phyloP scores from a whole-genome alignment of 2,113 vertebrate species.

The Leptosomus discolor region DNA sequence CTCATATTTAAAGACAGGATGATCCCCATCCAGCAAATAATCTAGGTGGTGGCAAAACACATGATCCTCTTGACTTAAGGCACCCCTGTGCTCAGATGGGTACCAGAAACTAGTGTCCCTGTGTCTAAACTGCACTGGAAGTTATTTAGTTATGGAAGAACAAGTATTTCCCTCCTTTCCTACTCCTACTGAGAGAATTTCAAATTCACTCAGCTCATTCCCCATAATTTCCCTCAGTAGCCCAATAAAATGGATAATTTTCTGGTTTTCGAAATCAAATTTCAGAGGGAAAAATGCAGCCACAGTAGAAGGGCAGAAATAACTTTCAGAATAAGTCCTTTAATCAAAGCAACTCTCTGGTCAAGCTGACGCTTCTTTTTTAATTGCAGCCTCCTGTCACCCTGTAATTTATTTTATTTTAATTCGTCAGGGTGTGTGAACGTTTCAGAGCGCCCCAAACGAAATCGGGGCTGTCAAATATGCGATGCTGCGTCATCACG shows the following conservation, averaged over 20 bases:
- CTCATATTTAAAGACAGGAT: background rate
- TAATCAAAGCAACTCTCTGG: conserved; percentile 32
- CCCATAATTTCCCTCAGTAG: conserved; percentile 26
- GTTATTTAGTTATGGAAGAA: background rate
- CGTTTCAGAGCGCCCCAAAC: conserved; percentile 48
- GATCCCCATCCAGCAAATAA: background rate
- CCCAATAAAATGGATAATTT: conserved; percentile 14
- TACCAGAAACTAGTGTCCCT: background rate
- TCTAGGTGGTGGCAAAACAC: background rate
- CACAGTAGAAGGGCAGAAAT: background rate
- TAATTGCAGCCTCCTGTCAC: conserved; percentile 13
- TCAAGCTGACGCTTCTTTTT: background rate
- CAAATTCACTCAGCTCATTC: conserved; percentile 3
- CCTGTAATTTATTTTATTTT: conserved; percentile 20
- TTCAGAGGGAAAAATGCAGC: background rate
- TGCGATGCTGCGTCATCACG: conserved; percentile 48
- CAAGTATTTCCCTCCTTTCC: background rate
- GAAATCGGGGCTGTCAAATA: conserved; percentile 27
- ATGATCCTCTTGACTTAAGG: background rate
- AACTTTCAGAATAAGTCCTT: background rate
- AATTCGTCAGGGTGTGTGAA: background rate
- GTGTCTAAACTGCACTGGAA: background rate
- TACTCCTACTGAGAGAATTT: background rate
- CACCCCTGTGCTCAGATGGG: background rate
- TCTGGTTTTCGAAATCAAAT: conserved; percentile 2